phyloP scores from a whole-genome alignment of 2,797 vertebrate species.

The Sebastes goodei region DNA sequence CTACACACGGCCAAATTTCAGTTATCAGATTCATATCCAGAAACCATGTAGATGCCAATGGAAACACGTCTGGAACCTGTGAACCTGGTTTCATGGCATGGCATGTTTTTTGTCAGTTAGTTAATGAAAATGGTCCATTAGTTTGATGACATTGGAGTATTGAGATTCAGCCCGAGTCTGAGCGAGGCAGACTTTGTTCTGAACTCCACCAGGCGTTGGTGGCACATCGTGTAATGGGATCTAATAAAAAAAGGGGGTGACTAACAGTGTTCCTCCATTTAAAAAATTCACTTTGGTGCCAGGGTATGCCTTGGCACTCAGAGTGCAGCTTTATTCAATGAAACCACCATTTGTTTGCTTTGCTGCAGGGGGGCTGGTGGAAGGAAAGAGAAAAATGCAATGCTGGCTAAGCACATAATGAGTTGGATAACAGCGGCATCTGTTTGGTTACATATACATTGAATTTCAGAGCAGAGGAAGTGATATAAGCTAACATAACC shows the following conservation, averaged over 20 bases:
- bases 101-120: neutral
- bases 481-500: neutral
- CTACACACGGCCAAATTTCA: neutral
- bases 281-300: neutral
- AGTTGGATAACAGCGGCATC: neutral
- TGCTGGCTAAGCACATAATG: neutral
- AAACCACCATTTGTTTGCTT: neutral
- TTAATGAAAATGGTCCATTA: constrained; percentile 5
- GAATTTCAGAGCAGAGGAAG: neutral
- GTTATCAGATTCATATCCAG: neutral
- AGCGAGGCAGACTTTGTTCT: neutral
- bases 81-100: neutral
- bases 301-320: constrained; percentile 1
- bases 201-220: neutral
- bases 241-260: neutral
- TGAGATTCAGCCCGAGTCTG: neutral
- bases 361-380: neutral
- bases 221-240: neutral
- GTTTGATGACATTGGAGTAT: neutral
- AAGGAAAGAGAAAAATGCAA: neutral
- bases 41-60: neutral
- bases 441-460: neutral
- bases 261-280: neutral
- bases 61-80: neutral
- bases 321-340: neutral